Conservation (phyloP, 2,888 invertebrate genomes). For the Athalia rosae region DNA sequence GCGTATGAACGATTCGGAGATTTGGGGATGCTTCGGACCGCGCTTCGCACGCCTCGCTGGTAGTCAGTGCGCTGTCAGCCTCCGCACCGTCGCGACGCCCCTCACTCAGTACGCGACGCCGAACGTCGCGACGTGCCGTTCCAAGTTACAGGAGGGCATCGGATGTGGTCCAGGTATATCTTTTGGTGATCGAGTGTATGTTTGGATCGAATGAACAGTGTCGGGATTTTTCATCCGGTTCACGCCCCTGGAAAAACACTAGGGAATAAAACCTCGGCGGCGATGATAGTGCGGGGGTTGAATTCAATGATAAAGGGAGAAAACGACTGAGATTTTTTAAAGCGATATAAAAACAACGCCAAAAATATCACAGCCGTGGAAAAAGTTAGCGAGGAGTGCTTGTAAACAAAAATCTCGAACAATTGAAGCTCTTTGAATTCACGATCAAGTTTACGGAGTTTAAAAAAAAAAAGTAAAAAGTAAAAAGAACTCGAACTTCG, state of each 20-base stretch:
- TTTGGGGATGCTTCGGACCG: conserved; percentile 51
- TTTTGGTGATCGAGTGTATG: conserved; percentile 19
- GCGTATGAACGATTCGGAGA: conserved; percentile 31
- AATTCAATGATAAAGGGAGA: too few relatives aligned
- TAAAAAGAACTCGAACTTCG: neutral
- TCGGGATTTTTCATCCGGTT: neutral
- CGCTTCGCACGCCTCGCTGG: conserved; percentile 47
- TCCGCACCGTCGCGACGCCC: conserved; percentile 68
- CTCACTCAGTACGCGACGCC: conserved; percentile 44
- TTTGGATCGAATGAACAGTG: neutral
- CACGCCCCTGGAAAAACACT: too few relatives aligned
- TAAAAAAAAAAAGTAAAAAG: neutral
- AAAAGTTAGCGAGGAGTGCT: too few relatives aligned
- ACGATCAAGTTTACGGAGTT: neutral
- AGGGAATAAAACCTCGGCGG: too few relatives aligned
- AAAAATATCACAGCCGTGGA: too few relatives aligned
- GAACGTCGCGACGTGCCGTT: conserved; percentile 40
- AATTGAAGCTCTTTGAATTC: neutral
- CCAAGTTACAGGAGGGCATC: conserved; percentile 27
- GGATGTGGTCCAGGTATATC: conserved; percentile 6
- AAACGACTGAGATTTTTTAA: too few relatives aligned
- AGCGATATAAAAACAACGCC: too few relatives aligned
- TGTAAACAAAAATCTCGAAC: conserved; percentile 1
- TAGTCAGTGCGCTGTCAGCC: conserved; percentile 71
- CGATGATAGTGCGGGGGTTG: too few relatives aligned